Conservation (phyloP, 2,797 vertebrate genomes). For the Artibeus jamaicensis region DNA sequence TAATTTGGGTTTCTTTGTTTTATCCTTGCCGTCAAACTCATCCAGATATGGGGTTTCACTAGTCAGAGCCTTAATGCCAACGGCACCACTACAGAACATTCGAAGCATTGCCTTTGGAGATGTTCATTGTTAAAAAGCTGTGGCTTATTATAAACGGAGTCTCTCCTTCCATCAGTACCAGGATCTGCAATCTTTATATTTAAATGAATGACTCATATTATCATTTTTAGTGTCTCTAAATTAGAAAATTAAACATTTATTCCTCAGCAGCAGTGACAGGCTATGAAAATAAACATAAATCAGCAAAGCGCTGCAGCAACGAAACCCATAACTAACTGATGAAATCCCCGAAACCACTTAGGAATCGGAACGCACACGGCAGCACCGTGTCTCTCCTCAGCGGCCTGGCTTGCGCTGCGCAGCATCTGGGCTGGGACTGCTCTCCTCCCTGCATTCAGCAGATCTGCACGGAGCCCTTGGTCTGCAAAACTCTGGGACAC, state of each 20-base stretch:
- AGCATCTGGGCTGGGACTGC: background rate
- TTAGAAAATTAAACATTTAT: conserved; percentile 46
- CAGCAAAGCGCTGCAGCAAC: background rate
- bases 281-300: background rate
- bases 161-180: background rate
- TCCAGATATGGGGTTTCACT: background rate
- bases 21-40: background rate
- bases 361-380: background rate
- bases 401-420: rapidly evolving
- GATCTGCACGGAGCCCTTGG: background rate
- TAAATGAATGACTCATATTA: conserved; percentile 20
- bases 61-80: background rate
- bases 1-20: background rate
- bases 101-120: background rate
- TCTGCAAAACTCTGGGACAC: background rate
- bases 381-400: rapidly evolving
- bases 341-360: too few relatives aligned
- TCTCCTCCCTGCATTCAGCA: background rate
- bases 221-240: conserved; percentile 5
- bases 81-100: background rate
- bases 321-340: background rate
- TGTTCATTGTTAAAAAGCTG: background rate
- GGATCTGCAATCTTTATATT: background rate
- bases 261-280: background rate
- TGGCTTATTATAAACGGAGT: background rate